phyloP scores from a whole-genome alignment of 92 coral and sea anemone genomes.

The Virgularia gustaviana region DNA sequence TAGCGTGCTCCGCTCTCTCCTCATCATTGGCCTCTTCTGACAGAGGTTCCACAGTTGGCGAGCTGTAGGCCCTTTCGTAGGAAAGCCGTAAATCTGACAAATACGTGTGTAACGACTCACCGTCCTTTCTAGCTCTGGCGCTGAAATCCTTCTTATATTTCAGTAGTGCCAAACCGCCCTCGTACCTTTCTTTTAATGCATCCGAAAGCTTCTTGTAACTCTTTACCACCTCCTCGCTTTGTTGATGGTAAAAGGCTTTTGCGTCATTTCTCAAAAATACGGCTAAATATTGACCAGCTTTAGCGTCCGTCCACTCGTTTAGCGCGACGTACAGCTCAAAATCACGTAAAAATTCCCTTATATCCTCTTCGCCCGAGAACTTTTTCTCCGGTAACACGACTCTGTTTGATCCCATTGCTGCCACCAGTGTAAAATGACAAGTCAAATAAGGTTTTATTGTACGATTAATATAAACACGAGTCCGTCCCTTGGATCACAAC shows the following conservation, averaged over 20 bases:
- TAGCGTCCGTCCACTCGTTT: constrained; percentile 51
- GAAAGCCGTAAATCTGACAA: constrained; percentile 44
- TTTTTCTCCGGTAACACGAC: constrained; percentile 29
- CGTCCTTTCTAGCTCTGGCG: constrained; percentile 30
- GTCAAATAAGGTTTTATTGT: too few relatives aligned
- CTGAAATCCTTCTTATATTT: constrained; percentile 50
- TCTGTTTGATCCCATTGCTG: constrained; percentile 54
- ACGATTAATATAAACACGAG: too few relatives aligned
- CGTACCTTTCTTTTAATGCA: constrained; percentile 55
- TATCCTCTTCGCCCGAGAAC: constrained; percentile 36
- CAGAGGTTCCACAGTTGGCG: constrained; percentile 44
- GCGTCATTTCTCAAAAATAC: constrained; percentile 57
- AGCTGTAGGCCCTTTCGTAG: constrained; percentile 52
- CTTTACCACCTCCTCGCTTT: constrained; percentile 40
- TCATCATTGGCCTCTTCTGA: constrained; percentile 37
- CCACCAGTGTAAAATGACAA: constrained; percentile 58
- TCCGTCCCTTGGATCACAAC: too few relatives aligned
- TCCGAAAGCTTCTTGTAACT: constrained; percentile 44
- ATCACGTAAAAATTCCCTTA: constrained; percentile 49
- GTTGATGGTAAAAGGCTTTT: constrained; percentile 50
- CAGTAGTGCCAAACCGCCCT: constrained; percentile 54
- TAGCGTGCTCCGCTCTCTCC: constrained; percentile 38
- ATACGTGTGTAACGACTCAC: constrained; percentile 54
- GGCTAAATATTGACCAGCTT: constrained; percentile 49
- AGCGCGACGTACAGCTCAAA: constrained; percentile 43